Evolutionary conservation across 2,888 invertebrate species (phyloP), one percentile per base, ranked within the genome.

Genomic region (Chorisops tibialis): DNA sequence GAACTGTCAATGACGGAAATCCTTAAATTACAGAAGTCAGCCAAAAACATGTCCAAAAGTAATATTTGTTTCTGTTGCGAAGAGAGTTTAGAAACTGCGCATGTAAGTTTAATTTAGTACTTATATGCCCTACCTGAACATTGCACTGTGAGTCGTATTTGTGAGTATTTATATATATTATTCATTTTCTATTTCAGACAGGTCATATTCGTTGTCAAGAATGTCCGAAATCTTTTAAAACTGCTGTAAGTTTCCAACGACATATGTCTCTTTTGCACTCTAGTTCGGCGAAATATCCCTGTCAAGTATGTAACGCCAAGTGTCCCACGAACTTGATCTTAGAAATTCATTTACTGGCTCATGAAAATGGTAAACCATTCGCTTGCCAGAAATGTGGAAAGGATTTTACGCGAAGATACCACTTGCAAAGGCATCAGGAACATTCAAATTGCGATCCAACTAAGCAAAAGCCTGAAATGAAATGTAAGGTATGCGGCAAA

Each of bases 201-300:
- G 79, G 78, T 3, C 75, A 77, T 59, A 77, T 78, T 24, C 75
- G 72, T 66, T 85, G 85, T 66, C 74, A 75, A 3, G 76, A 84
- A 67, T 93, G 93, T 70, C 82, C 83, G 11, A 88, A 91, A 72
- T 83, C 86, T 3, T 93, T 91, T 71, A 84, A 86, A 70, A 84
- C 87, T 37, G 81, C 85, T 71, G 80, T 83, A 22, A 87, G 85
- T 67, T 82, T 86, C 64, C 81, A 84, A 49, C 81, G 85, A 6
- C 92, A 93, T 74, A 75, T 82, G 14, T 79, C 82, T 52, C 83
- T 87, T 12, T 85, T 90, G 63, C 92, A 93, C 74, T 85, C 87
- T 24, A 81, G 83, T 38, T 81, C 82, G 47, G 81, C 83, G 64
- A 81, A 83, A 64, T 82, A 84, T 65, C 75, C 79, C 2, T 92